A percentile compares a stretch with the other conserved stretches of the same genome.
phyloP scores from a whole-genome alignment of 92 coral and sea anemone species.

The Palythoa caribaeorum region DNA sequence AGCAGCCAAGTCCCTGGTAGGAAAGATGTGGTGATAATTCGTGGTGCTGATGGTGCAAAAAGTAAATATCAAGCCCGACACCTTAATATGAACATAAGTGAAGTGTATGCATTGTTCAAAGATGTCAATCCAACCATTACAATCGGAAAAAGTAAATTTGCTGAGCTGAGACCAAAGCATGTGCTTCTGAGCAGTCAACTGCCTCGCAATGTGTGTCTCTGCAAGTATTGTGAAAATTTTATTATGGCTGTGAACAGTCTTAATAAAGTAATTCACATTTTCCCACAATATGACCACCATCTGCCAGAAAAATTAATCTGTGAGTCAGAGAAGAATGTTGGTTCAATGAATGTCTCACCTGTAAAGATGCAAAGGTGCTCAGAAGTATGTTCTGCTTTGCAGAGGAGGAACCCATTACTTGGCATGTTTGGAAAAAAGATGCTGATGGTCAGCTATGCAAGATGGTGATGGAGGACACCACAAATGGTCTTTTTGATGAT shows the following conservation, averaged over 20 bases:
- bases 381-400: conserved; percentile 47
- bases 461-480: conserved; percentile 46
- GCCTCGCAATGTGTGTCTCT: conserved; percentile 56
- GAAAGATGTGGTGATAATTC: conserved; percentile 53
- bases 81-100: conserved; percentile 46
- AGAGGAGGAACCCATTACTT: conserved; percentile 50
- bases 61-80: conserved; percentile 51
- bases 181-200: conserved; percentile 57
- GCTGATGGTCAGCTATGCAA: conserved; percentile 43
- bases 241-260: conserved; percentile 60
- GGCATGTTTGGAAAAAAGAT: conserved; percentile 59
- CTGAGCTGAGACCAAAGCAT: conserved; percentile 55
- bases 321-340: conserved; percentile 59
- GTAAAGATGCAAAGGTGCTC: conserved; percentile 50
- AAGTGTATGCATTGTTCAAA: conserved; percentile 52
- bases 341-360: conserved; percentile 56
- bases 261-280: conserved; percentile 49
- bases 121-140: conserved; percentile 51
- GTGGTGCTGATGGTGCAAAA: conserved; percentile 56
- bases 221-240: conserved; percentile 50
- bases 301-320: conserved; percentile 57
- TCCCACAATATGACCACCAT: conserved; percentile 64
- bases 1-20: conserved; percentile 58
- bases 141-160: conserved; percentile 48
- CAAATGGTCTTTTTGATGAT: conserved; percentile 56